Base-by-base conservation (phyloP, 2,888 invertebrate species). In the Dryadula phaetusa region DNA sequence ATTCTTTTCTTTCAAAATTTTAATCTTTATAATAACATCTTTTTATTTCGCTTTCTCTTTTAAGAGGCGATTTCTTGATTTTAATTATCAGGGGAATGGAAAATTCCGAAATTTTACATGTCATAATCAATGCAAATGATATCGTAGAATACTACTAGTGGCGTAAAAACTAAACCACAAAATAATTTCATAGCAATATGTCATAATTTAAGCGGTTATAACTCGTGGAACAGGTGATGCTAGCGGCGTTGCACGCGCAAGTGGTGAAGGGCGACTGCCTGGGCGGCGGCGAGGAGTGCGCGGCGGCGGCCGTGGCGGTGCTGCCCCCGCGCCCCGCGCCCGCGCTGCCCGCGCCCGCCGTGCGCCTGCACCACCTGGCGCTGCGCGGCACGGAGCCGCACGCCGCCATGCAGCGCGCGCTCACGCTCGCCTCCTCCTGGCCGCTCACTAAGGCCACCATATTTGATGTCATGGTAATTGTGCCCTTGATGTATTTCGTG, bases 391-490 rank as follows among this genome's bases (percentile, higher is more conserved):
- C 98, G 94, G 95, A 96, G 47, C 94, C 97, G 0, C 94, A 96
- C 8, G 96, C 97, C 82, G 97, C 98, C 22, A 98, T 98, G 89
- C 97, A 98, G 83, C 96, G 98, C 8, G 98, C 99, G 83, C 94
- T 99, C 62, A 98, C 98, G 82, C 94, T 99, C 22, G 97, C 99
- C 72, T 96, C 97, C 83, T 97, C 97, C 72, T 99, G 98, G 98
- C 98, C 98, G 34, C 93, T 99, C 64, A 97, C 98, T 73, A 95
- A 97, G 74, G 98, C 98, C 16, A 98, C 98, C 56, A 97, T 99
- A 79, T 99, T 98, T 84, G 98, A 98, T 85, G 98, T 99, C 47
- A 97, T 97, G 95, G 97, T 97, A 34, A 22, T 16, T n/a, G n/a
- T n/a, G n/a, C n/a, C n/a, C n/a, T n/a, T n/a, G n/a, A n/a, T n/a